phyloP scores from a whole-genome alignment of 2,797 vertebrate genomes.

The Erpetoichthys calabaricus region DNA sequence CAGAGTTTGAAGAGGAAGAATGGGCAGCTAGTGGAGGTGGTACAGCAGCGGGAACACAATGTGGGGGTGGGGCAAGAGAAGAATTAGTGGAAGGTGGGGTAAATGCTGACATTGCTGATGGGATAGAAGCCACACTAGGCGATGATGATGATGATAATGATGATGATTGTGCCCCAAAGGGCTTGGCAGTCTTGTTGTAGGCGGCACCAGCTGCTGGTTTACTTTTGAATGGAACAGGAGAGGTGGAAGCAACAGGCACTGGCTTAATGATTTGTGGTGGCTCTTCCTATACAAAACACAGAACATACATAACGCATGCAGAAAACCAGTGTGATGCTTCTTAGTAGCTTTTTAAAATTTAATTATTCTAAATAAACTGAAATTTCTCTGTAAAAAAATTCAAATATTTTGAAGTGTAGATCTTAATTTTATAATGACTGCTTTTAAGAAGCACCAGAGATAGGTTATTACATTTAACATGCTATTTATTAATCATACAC shows the following conservation, averaged over 20 bases:
- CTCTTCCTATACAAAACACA: conserved; percentile 59
- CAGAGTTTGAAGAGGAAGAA: conserved; percentile 41
- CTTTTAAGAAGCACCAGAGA: no score
- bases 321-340: conserved; percentile 28
- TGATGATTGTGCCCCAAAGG: conserved; percentile 64
- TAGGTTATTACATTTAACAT: no score
- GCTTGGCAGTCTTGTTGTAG: conserved; percentile 88
- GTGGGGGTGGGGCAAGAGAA: conserved; percentile 34
- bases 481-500: no score
- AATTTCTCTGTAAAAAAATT: no score
- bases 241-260: conserved; percentile 72
- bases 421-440: no score
- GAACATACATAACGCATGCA: conserved; percentile 53
- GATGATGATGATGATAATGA: conserved; percentile 31
- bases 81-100: conserved; percentile 59
- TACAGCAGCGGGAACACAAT: conserved; percentile 30
- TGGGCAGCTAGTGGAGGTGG: conserved; percentile 37
- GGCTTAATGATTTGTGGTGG: conserved; percentile 87
- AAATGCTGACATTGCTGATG: conserved; percentile 87
- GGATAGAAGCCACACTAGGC: conserved; percentile 78
- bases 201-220: conserved; percentile 42
- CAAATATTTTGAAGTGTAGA: no score
- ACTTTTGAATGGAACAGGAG: conserved; percentile 51
- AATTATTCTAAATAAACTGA: no score
- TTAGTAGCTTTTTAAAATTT: not conserved